Evolutionary conservation across 2,797 vertebrate genomes (phyloP), one percentile per base, ranked within the genome.

Genomic region (Parotocinclus haroldoi): DNA sequence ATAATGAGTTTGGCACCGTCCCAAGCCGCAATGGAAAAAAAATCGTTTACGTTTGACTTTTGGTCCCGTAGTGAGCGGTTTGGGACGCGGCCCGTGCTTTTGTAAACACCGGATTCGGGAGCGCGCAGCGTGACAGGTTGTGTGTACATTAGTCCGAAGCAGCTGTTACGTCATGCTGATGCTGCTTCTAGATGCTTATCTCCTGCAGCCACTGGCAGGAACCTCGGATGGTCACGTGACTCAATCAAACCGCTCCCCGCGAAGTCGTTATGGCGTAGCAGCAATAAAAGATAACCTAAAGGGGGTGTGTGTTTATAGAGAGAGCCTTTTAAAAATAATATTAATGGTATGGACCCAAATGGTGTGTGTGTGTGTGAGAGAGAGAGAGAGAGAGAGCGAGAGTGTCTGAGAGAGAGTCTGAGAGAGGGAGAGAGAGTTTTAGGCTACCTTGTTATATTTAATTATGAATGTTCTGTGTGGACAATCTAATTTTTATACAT

Each of bases 181-280:
- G 57, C 45, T 37, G 49, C 6, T 68, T 60, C 57, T 60, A 53
- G 40, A 60, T 38, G 7, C 39, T 66, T 11, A 58, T 46, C 39
- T 68, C 56, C 39, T 7, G 10, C 14, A 12, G 14, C 1, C 1
- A 0, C 49, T 12, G 37, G 13, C 0, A 9, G 16, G 0, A 1
- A 3, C 17, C 5, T 16, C 1, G 46, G 7, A n/a, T 10, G 9
- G 57, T 59, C 66, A 68, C 66, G 51, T 68, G 66, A 46, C 36
- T 6, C 16, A 14, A n/a, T 48, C 66, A 61, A 61, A 55, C 3
- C 1, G 7, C 48, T 37, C 52, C 66, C 66, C 66, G 58, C 38
- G 56, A 58, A 58, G 14, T 17, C 57, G 13, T 50, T 45, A 7
- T 58, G 36, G 17, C 48, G 38, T 50, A 50, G 7, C 48, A 50